phyloP scores from a whole-genome alignment of 2,797 vertebrate species.

The Podargus strigoides region DNA sequence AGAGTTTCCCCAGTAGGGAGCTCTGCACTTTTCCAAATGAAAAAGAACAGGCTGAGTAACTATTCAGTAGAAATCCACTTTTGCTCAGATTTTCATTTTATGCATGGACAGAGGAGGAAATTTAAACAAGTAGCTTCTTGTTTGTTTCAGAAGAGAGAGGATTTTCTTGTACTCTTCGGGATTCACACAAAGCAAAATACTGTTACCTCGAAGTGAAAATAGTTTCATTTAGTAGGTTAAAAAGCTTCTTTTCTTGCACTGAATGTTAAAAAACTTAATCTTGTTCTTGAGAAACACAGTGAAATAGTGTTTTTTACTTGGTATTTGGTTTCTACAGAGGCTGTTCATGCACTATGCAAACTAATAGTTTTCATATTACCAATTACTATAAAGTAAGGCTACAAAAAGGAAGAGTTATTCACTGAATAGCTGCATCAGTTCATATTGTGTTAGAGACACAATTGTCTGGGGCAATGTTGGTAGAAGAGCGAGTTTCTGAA shows the following conservation, averaged over 20 bases:
- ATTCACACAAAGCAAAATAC: neutral
- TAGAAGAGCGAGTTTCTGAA: neutral
- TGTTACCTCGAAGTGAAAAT: neutral
- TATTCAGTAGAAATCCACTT: neutral
- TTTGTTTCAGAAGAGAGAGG: neutral
- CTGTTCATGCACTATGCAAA: neutral
- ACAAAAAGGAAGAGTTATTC: neutral
- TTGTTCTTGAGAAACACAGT: neutral
- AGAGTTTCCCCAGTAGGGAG: neutral
- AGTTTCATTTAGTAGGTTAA: neutral
- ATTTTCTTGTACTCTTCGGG: neutral
- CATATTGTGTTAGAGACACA: neutral
- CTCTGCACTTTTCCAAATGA: slow-evolving; percentile 18
- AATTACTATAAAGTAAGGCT: neutral
- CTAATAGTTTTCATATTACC: neutral
- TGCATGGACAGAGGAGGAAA: neutral
- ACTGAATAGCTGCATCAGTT: neutral
- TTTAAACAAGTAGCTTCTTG: neutral
- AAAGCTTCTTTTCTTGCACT: neutral
- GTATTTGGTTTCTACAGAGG: neutral
- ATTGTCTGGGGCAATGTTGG: neutral
- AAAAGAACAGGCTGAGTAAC: neutral
- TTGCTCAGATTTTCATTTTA: neutral
- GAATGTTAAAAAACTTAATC: neutral
- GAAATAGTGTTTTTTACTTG: neutral